Evolutionary conservation across 2,797 vertebrate species (phyloP), one percentile per base, ranked within the genome.

Genomic region (Salarias fasciatus): DNA sequence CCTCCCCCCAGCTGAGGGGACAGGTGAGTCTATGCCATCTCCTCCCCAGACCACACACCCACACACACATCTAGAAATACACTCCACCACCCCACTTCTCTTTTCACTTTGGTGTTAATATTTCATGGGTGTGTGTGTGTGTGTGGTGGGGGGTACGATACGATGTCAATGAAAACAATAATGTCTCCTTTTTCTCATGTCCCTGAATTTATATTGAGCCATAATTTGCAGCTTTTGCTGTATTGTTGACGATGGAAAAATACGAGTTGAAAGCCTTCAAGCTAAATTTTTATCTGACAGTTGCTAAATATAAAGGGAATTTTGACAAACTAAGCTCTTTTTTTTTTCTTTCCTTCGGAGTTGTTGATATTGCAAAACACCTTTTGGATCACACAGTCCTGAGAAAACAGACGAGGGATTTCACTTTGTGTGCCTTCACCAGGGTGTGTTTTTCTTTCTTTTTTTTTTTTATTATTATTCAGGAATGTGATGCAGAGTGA

Each of bases 11-110:
- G 33, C 58, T 86, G 69, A 86, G 71, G 73, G 50, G 71, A 77
- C 84, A 88, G 88, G 85, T 90, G 83, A 86, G 73, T 87, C 83
- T 79, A 83, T 85, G 69, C 60, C 44, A 71, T 64, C 62, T 52
- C 52, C 60, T 55, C 69, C 56, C 48, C 30, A 64, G 70, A 54
- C 46, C 45, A 36, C 52, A 56, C 47, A 61, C 33, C 43, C 45
- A 35, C 52, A 62, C 42, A 63, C 42, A 47, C 33, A 43, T 53
- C 44, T 28, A 46, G 8, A 64, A 55, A 72, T 36, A 24, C 54
- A 55, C 57, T 38, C 63, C 63, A 61, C 54, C 13, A 56, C 46
- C 30, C 36, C 50, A 62, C 48, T 59, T 70, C 57, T 69, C 66
- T 70, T 71, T 69, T 77, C 66, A 85, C 53, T 12, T 74, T 49